Conservation (phyloP, 2,888 invertebrate genomes). For the Heliconius charithonia region DNA sequence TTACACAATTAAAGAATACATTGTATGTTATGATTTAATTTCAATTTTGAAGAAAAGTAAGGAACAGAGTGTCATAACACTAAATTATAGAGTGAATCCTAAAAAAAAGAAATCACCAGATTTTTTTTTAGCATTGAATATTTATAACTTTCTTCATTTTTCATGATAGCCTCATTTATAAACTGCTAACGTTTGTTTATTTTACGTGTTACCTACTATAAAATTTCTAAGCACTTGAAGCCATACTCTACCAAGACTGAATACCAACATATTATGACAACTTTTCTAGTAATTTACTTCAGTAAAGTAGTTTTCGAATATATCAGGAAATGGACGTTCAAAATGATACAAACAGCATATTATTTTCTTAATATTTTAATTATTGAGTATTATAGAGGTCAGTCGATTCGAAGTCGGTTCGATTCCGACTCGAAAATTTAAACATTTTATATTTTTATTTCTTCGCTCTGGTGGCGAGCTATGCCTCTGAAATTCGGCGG, state of each 20-base stretch:
- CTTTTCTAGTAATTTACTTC: not conserved
- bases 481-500: too few species aligned
- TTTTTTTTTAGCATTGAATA: not conserved
- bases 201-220: not conserved
- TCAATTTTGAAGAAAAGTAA: not conserved
- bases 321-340: too few species aligned
- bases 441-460: too few species aligned
- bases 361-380: too few species aligned
- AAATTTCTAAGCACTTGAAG: slow-evolving; percentile 2
- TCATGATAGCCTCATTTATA: not conserved
- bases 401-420: too few species aligned
- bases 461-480: too few species aligned
- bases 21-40: not conserved
- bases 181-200: not conserved
- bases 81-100: not conserved
- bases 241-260: not conserved
- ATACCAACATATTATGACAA: not conserved
- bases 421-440: too few species aligned
- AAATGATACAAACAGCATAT: too few species aligned
- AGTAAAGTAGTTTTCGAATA: too few species aligned
- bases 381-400: too few species aligned
- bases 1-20: too few species aligned
- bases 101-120: not conserved
- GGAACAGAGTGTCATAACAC: not conserved
- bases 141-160: not conserved